These are phyloP conservation scores for Pangasius mekongensis DNA, from an alignment of 2,797 vertebrate genomes.

Conservation along the genomic window DNA sequence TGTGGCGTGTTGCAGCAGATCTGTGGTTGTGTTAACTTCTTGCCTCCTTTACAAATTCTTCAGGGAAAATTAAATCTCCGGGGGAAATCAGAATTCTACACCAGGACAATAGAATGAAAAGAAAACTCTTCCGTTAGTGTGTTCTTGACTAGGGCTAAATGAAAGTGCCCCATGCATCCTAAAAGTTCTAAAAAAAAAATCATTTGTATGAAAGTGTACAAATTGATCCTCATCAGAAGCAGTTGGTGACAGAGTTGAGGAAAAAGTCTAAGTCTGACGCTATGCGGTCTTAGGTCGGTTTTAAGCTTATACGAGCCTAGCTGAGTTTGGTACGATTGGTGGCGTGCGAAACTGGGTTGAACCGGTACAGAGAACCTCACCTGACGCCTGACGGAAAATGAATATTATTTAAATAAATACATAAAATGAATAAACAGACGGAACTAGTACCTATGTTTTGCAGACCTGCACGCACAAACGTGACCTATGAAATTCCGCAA, in stretches of 20 bases:
- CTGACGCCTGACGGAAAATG: background rate
- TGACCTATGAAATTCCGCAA: background rate
- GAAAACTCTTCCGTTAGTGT: background rate
- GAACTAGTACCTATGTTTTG: too few species aligned
- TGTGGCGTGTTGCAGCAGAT: conserved; percentile 23
- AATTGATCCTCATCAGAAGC: background rate
- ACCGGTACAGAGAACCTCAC: too few species aligned
- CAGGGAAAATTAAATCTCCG: too few species aligned
- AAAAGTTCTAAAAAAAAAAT: background rate
- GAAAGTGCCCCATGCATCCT: background rate
- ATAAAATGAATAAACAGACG: too few species aligned
- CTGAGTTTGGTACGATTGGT: background rate
- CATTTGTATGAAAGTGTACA: background rate
- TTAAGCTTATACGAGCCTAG: too few species aligned
- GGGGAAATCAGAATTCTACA: too few species aligned
- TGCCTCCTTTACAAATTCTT: background rate
- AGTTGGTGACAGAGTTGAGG: background rate
- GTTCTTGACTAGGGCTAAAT: background rate
- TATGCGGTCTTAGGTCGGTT: background rate
- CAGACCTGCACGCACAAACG: background rate
- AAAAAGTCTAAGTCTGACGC: background rate
- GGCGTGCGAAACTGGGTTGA: too few species aligned
- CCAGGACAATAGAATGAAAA: background rate
- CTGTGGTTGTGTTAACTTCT: background rate
- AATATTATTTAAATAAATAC: background rate